A percentile compares a stretch with the other conserved stretches of the same genome.
phyloP scores from a whole-genome alignment of 1,140 invertebrate genomes.

The Lepidotrigona ventralis region DNA sequence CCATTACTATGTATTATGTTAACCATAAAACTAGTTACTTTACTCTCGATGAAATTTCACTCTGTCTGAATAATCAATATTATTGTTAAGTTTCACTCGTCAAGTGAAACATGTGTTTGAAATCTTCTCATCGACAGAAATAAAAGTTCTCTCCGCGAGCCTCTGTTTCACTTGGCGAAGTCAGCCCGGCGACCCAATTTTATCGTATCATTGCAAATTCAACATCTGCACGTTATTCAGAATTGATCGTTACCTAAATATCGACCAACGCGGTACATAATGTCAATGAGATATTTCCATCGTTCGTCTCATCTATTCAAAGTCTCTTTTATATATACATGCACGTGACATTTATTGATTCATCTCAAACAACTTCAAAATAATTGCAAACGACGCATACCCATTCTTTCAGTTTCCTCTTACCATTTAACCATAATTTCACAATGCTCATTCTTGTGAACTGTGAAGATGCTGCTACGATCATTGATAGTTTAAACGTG shows the following conservation, averaged over 20 bases:
- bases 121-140: background rate
- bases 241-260: background rate
- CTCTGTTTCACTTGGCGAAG: too few species aligned
- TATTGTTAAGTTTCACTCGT: background rate
- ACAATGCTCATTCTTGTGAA: too few species aligned
- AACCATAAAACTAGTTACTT: too few species aligned
- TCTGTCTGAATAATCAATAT: too few species aligned
- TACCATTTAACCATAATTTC: background rate
- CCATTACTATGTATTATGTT: too few species aligned
- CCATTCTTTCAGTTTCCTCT: background rate
- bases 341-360: background rate
- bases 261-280: background rate
- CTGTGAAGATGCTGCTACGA: background rate
- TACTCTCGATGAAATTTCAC: too few species aligned
- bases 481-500: background rate
- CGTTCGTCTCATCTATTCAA: background rate
- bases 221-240: background rate
- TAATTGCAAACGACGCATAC: background rate
- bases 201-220: background rate
- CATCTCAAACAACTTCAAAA: background rate
- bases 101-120: background rate
- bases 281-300: background rate
- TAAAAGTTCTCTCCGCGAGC: background rate
- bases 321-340: background rate
- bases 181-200: background rate